phyloP scores from a whole-genome alignment of 2,113 vertebrate genomes.

The Proteles cristata region DNA sequence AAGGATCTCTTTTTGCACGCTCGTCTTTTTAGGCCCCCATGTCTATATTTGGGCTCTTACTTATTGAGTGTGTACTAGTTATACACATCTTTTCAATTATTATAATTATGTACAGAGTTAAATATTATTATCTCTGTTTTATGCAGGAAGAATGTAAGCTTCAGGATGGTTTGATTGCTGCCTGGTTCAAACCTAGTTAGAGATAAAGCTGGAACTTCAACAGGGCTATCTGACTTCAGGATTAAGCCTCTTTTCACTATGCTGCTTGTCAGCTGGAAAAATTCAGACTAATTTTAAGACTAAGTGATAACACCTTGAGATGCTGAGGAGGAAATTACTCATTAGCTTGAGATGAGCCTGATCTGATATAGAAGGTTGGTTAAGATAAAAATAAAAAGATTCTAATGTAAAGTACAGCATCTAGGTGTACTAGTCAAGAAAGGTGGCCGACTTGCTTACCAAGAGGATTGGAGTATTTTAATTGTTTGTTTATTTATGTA shows the following conservation, averaged over 20 bases:
- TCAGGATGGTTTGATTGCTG: not conserved
- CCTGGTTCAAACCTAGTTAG: not conserved
- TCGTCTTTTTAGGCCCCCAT: not conserved
- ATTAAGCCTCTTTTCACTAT: not conserved
- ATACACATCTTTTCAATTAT: not conserved
- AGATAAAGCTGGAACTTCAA: not conserved
- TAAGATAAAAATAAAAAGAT: not conserved
- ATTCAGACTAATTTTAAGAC: slow-evolving; percentile 20
- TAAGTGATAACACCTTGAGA: not conserved
- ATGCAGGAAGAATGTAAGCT: not conserved
- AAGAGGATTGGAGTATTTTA: not conserved
- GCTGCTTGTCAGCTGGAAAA: slow-evolving; percentile 10
- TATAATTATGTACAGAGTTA: not conserved
- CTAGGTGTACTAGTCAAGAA: not conserved
- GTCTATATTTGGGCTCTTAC: not conserved
- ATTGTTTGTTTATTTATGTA: not conserved
- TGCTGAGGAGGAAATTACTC: not conserved
- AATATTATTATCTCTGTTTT: not conserved
- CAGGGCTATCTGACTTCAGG: not conserved
- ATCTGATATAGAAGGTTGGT: not conserved
- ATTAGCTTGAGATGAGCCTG: not conserved
- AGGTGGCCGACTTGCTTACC: not conserved
- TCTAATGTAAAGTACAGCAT: not conserved
- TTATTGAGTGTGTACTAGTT: not conserved
- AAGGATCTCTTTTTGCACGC: not conserved